A percentile compares a stretch with the other conserved stretches of the same genome.
phyloP scores from a whole-genome alignment of 1,140 invertebrate species.

The Drosophila simulans region DNA sequence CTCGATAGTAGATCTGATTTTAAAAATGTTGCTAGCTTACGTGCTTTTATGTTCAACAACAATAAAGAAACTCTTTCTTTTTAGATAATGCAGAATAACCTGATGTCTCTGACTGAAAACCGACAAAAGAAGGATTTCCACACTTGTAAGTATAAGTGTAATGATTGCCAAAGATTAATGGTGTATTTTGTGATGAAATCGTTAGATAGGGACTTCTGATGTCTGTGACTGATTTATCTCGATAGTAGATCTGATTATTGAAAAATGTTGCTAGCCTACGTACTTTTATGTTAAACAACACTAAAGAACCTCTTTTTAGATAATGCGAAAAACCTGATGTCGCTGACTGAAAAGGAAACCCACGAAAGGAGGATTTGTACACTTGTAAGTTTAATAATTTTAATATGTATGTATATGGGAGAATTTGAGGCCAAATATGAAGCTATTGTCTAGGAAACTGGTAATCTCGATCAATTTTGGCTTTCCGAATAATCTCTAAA shows the following conservation, averaged over 20 bases:
- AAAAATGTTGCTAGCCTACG: no score
- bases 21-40: not conserved
- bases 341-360: not conserved
- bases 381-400: slow-evolving; percentile 5
- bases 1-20: slow-evolving; percentile 25
- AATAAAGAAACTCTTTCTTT: not conserved
- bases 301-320: not conserved
- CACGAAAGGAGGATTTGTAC: no score
- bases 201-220: slow-evolving; percentile 50
- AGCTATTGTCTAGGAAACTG: no score
- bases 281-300: not conserved
- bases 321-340: not conserved
- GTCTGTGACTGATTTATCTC: slow-evolving; percentile 55
- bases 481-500: no score
- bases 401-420: no score
- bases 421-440: no score
- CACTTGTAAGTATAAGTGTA: slow-evolving; percentile 8
- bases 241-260: slow-evolving; percentile 43
- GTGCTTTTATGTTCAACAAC: not conserved
- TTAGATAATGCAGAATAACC: not conserved
- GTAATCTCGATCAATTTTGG: no score
- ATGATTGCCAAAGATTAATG: no score
- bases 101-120: not conserved
- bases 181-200: slow-evolving; percentile 25
- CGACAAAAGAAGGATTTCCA: not conserved